Base-by-base conservation (phyloP, 2,113 vertebrate genomes). In the Phrynocephalus versicolor region DNA sequence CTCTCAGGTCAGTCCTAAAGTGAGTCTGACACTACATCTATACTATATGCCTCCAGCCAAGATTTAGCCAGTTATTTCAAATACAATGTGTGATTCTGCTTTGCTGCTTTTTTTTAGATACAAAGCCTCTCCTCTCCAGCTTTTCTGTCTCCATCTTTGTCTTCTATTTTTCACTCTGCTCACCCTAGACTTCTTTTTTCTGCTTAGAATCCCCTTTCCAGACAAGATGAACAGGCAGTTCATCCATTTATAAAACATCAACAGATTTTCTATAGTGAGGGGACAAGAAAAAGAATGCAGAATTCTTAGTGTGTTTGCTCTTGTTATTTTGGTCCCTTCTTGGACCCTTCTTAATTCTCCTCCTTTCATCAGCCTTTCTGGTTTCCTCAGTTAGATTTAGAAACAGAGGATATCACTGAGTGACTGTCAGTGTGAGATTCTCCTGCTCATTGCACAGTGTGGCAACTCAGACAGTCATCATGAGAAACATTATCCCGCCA, bases 1-100 rank as follows among this genome's bases (percentile, higher is more conserved):
- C 88, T 7, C 81, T 88, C 45, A 62, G 71, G 72, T 90, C 81
- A 88, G 27, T 90, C 70, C 89, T 81, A 90, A 87, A 88, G 62
- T 41, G 10, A 92, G 72, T 75, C 60, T 15, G 79, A 76, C 80
- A 62, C 88, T 79, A 84, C 83, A 88, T 87, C 91, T 89, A 80
- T 83, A 84, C 91, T 90, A 86, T 27, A 74, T 84, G 73, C 19
- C 67, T 65, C 84, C 84, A 30, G 81, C 57, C 35, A 73, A 62
- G 35, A 41, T 62, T 62, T 83, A 73, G 70, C 5, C 39, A 55
- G 70, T 12, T 41, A 73, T 73, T 73, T 76, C 82, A 58, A 58
- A 72, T 10, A 55, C 25, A 65, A 71, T 6, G 33, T 72, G 12
- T 39, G 14, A 72, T 58, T 82, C 21, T 12, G 25, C 67, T 71